Conservation (phyloP, 1,140 invertebrate species). For the Drosophila melanica region DNA sequence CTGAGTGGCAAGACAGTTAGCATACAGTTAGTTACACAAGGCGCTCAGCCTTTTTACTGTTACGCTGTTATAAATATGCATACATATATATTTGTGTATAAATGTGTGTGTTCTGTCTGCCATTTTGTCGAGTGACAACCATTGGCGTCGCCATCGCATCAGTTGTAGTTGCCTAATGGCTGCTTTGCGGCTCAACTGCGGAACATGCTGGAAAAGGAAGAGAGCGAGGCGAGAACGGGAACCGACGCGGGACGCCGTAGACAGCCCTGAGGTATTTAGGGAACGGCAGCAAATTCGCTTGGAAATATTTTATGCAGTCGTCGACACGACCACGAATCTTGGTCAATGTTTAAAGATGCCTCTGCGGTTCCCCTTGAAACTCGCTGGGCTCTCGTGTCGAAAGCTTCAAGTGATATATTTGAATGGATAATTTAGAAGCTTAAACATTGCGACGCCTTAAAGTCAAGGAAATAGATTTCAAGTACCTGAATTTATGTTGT, state of each 20-base stretch:
- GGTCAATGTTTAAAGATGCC: constrained; percentile 43
- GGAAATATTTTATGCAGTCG: constrained; percentile 40
- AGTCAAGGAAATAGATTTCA: neutral
- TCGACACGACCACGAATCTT: constrained; percentile 11
- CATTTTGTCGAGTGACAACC: constrained; percentile 56
- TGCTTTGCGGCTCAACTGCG: constrained; percentile 74
- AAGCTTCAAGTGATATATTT: constrained; percentile 3
- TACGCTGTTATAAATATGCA: constrained; percentile 1
- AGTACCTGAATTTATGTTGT: neutral
- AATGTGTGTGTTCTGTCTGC: constrained; percentile 12
- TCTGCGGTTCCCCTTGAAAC: constrained; percentile 2
- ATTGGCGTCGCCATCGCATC: constrained; percentile 55
- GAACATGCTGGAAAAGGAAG: constrained; percentile 1
- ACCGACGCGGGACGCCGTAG: neutral
- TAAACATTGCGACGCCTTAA: neutral
- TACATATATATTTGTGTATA: neutral
- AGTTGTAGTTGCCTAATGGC: constrained; percentile 67
- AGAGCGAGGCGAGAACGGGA: neutral
- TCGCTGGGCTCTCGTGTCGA: neutral
- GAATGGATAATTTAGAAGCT: constrained; percentile 26
- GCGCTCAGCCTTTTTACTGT: constrained; percentile 71
- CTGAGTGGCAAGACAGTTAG: constrained; percentile 65
- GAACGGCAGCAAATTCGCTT: constrained; percentile 31
- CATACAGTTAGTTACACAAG: constrained; percentile 58
- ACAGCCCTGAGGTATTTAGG: constrained; percentile 72